These are phyloP conservation scores for Polypterus senegalus DNA, from an alignment of 2,113 vertebrate species.

Conservation along the genomic window DNA sequence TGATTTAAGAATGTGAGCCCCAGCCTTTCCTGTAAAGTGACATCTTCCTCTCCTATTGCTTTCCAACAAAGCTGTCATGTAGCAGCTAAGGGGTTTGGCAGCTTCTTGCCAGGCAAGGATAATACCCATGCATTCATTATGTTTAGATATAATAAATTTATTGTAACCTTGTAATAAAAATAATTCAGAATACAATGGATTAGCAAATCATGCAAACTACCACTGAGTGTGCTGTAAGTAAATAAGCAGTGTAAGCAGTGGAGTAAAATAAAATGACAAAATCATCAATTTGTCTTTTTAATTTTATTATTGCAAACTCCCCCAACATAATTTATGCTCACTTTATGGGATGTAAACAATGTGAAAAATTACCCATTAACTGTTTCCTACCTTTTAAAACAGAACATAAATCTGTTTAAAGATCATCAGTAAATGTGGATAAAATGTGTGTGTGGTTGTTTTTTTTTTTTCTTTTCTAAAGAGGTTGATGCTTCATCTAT, in stretches of 20 bases:
- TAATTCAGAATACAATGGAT: too few relatives aligned
- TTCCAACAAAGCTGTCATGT: too few relatives aligned
- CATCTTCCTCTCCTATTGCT: too few relatives aligned
- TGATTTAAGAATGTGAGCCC: too few relatives aligned
- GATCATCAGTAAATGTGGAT: neutral
- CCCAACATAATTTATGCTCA: neutral
- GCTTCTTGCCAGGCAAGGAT: too few relatives aligned
- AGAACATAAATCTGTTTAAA: neutral
- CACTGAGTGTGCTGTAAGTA: neutral
- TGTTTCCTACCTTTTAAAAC: neutral
- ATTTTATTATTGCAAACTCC: neutral
- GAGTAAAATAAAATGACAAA: neutral
- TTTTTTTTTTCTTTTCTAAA: neutral
- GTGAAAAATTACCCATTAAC: neutral
- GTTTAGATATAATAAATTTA: too few relatives aligned
- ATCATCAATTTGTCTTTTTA: neutral
- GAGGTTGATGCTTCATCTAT: neutral
- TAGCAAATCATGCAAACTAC: too few relatives aligned
- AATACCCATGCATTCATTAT: too few relatives aligned
- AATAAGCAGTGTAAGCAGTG: neutral
- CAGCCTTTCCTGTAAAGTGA: too few relatives aligned
- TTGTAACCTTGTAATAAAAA: too few relatives aligned
- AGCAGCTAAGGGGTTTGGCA: too few relatives aligned
- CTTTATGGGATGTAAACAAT: neutral
- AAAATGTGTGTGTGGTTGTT: neutral